Base-by-base conservation (phyloP, 1,140 invertebrate genomes). In the Trypoxylus dichotomus region DNA sequence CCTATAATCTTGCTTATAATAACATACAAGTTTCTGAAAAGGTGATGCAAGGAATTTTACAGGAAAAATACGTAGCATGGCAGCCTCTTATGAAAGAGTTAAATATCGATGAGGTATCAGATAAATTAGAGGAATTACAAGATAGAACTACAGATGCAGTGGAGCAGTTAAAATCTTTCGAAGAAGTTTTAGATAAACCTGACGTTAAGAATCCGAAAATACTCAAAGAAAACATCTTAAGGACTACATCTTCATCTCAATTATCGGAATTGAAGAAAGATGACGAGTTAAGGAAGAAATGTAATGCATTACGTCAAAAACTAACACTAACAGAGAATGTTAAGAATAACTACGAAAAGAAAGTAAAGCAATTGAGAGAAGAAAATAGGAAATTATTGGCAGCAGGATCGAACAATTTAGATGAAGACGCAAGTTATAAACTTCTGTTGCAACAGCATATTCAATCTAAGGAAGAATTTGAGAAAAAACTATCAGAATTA, bases 311-410 rank as follows among this genome's bases (percentile, higher is more conserved):
- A 43, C 80, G 79, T 54, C 81, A 82, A 68, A 78, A 80, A 68
- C 32, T 83, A 11, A 81, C 80, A 7, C 74, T 83, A 21, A 63
- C 77, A 13, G 82, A 83, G 47, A 83, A 82, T 77, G 75, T 82
- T 2, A 83, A 82, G 58, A 81, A 77, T 60, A 83, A 83, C 77
- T 80, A 81, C 29, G 82, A 83, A 74, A 81, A 81, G 72, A 82
- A 81, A 75, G 27, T 82, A 3, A 81, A 78, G 68, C 79, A 82
- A 77, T 68, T 83, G 27, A 76, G 81, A 29, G 79, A 82, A 37
- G 81, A 83, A 76, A 83, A 82, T 74, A 83, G 81, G 63, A 81
- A 73, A 43, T 71, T 81, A 8, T 54, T 1, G n/a, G 29, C 41
- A 15, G 6, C 27, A 11, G 41, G 25, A 0, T 13, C 21, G 3